These are phyloP conservation scores for Lasioglossum figueresi DNA, from an alignment of 2,888 invertebrate species.

Conservation along the genomic window DNA sequence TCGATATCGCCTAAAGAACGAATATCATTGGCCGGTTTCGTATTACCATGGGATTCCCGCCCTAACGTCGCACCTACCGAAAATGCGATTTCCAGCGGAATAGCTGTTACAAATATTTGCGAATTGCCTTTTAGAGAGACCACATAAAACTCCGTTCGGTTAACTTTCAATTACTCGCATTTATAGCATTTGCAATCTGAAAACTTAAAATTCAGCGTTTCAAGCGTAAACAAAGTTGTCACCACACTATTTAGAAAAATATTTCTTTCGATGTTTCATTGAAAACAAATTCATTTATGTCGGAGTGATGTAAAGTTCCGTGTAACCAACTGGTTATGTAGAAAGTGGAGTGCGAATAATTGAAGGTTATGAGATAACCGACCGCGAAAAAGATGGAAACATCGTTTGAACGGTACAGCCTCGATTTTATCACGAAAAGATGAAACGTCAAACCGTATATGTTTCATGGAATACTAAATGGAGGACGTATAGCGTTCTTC, in stretches of 20 bases:
- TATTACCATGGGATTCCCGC: constrained; percentile 52
- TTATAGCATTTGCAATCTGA: too few species aligned
- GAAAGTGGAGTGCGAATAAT: too few species aligned
- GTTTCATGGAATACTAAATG: background rate
- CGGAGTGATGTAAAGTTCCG: too few species aligned
- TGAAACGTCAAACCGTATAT: background rate
- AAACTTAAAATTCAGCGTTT: too few species aligned
- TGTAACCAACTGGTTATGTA: too few species aligned
- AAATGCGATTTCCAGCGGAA: background rate
- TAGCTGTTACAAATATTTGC: background rate
- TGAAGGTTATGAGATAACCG: background rate
- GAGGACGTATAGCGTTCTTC: background rate
- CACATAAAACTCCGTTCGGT: background rate
- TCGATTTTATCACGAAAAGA: background rate
- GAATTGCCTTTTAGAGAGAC: constrained; percentile 3
- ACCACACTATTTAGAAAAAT: too few species aligned
- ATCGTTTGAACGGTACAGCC: background rate
- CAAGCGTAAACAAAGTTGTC: too few species aligned
- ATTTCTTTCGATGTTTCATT: too few species aligned
- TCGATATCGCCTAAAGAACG: constrained; percentile 67
- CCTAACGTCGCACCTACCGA: constrained; percentile 35
- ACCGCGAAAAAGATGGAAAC: background rate
- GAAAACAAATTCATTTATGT: too few species aligned
- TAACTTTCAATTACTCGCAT: too few species aligned
- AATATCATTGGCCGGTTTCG: constrained; percentile 63